Base-by-base conservation (phyloP, 2,888 invertebrate species). In the Lochmaea crataegi region DNA sequence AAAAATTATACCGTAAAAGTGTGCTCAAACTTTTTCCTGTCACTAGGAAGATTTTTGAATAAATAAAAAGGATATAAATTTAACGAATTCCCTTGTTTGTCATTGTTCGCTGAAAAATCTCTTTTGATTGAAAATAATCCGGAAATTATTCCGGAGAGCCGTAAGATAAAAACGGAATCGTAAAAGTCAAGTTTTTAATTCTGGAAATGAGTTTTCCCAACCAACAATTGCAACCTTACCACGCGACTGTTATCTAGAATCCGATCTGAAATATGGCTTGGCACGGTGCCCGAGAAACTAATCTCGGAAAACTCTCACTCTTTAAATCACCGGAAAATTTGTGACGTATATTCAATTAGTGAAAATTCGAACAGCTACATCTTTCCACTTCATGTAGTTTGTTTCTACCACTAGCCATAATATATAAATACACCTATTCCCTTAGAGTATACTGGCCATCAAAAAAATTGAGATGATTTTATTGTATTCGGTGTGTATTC, bases 161-260 rank as follows among this genome's bases (percentile, higher is more conserved):
- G 56, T 22, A 51, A 65, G 70, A 70, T 70, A 70, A 70, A 57
- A 70, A 57, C 65, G 57, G 65, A 53, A 70, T 70, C 42, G 65
- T 70, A 70, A 70, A 70, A 70, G 57, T 70, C 70, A 58, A 70
- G 51, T 70, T 70, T 70, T 70, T 70, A 70, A 70, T 70, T 70
- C 70, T 70, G 57, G 70, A 65, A 70, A 70, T 70, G 70, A 70
- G 70, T 70, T 70, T 64, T 42, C 64, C 70, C 69, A 45, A 48
- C 65, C 45, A 70, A 70, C 70, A 70, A 70, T 65, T 65, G 70
- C 64, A 45, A 51, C 70, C 68, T 60, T 68, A 68, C 68, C 68
- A 68, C 68, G 68, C 68, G 60, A 61, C 68, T 32, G 42, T 65
- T 57, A 70, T 70, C 70, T 65, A 56, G 57, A 53, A 64, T 70